A percentile compares a stretch with the other conserved stretches of the same genome.
Conservation (phyloP, 2,888 invertebrate species). For the Zygaena filipendulae region DNA sequence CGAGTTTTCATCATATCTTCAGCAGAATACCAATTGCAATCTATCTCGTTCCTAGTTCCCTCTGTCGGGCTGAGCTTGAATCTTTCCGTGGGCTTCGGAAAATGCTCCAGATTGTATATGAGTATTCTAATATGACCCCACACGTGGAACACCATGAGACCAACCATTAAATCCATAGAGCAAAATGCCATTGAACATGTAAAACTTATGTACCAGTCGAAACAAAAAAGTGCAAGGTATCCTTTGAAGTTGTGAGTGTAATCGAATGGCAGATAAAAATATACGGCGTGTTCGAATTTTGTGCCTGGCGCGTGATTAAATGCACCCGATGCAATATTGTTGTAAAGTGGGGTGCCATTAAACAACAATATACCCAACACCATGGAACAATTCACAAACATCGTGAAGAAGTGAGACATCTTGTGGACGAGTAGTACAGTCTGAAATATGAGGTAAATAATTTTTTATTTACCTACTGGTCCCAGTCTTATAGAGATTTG, state of each 20-base stretch:
- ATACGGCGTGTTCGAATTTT: constrained; percentile 15
- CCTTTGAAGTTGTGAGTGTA: constrained; percentile 11
- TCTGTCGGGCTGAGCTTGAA: no score
- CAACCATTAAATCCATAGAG: constrained; percentile 20
- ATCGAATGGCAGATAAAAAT: constrained; percentile 15
- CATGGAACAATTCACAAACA: constrained; percentile 11
- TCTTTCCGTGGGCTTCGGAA: constrained; percentile 14
- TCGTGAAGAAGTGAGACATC: constrained; percentile 16
- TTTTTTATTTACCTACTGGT: no score
- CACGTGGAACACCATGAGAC: constrained; percentile 20
- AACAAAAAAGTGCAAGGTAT: constrained; percentile 10
- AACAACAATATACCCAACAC: constrained; percentile 13
- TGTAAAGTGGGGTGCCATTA: constrained; percentile 17
- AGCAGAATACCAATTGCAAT: constrained; percentile 4
- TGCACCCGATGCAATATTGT: constrained; percentile 16
- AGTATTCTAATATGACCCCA: constrained; percentile 24
- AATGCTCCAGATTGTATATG: constrained; percentile 17
- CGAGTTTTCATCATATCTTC: constrained; percentile 8
- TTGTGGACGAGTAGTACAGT: constrained; percentile 16
- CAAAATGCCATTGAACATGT: constrained; percentile 15
- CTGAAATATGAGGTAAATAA: no score
- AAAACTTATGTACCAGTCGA: constrained; percentile 14
- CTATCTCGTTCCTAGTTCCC: not conserved
- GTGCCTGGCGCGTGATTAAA: constrained; percentile 10
- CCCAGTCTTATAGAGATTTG: no score